These are phyloP conservation scores for Eubasilissa splendida DNA, from an alignment of 2,888 invertebrate species.

Conservation along the genomic window DNA sequence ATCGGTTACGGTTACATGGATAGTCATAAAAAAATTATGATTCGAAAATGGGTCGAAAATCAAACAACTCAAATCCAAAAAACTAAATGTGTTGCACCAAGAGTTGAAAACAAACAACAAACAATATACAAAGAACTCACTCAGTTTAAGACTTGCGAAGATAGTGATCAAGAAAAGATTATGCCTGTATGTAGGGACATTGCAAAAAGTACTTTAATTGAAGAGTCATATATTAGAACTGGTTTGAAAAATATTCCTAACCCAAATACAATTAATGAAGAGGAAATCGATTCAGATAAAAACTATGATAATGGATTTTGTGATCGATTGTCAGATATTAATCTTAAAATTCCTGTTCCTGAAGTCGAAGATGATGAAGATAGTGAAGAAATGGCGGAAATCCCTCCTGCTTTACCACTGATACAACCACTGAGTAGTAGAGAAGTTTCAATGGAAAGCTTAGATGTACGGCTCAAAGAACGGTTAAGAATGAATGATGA, in stretches of 20 bases:
- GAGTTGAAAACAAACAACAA: slow-evolving; percentile 66
- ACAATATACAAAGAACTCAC: slow-evolving; percentile 73
- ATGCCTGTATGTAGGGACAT: slow-evolving; percentile 71
- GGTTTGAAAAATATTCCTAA: slow-evolving; percentile 74
- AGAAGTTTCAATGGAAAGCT: slow-evolving; percentile 87
- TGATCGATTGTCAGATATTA: slow-evolving; percentile 51
- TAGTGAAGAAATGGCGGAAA: slow-evolving; percentile 84
- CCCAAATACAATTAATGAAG: slow-evolving; percentile 70
- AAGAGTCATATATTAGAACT: slow-evolving; percentile 75
- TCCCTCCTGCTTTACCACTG: slow-evolving; percentile 86
- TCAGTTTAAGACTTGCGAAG: slow-evolving; percentile 76
- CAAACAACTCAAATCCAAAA: slow-evolving; percentile 88
- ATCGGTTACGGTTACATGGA: slow-evolving; percentile 92
- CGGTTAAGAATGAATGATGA: slow-evolving; percentile 77
- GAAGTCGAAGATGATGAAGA: slow-evolving; percentile 81
- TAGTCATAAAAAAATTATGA: slow-evolving; percentile 93
- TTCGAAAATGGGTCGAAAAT: slow-evolving; percentile 93
- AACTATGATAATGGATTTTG: slow-evolving; percentile 61
- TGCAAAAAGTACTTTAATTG: slow-evolving; percentile 72
- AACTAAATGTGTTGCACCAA: slow-evolving; percentile 74
- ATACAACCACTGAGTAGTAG: slow-evolving; percentile 85
- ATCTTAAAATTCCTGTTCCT: slow-evolving; percentile 54
- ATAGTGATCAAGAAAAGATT: slow-evolving; percentile 63
- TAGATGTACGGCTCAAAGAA: slow-evolving; percentile 84
- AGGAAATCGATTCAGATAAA: slow-evolving; percentile 67